A percentile compares a stretch with the other conserved stretches of the same genome.
phyloP scores from a whole-genome alignment of 2,113 vertebrate genomes.

The Connochaetes taurinus region DNA sequence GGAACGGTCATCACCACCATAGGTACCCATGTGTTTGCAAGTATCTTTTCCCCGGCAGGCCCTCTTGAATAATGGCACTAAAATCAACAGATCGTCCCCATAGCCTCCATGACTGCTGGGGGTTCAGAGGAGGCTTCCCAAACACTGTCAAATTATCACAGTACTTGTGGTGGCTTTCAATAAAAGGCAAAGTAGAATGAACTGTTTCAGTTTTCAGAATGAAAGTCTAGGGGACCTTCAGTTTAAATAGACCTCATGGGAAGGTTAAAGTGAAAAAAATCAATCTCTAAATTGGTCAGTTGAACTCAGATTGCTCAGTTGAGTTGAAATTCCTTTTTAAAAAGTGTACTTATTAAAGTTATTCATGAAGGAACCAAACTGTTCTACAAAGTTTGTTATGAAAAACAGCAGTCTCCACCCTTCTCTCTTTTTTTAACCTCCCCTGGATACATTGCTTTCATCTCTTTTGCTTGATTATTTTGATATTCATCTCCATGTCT shows the following conservation, averaged over 20 bases:
- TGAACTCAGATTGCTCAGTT: neutral
- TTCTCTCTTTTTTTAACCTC: neutral
- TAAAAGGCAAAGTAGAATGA: neutral
- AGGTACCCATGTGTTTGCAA: slow-evolving; percentile 79
- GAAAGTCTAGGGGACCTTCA: neutral
- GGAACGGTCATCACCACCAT: slow-evolving; percentile 99
- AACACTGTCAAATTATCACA: neutral
- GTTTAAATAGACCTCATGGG: neutral
- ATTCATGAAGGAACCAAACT: neutral
- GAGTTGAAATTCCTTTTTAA: neutral
- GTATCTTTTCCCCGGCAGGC: neutral
- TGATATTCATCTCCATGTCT: neutral
- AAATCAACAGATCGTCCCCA: neutral
- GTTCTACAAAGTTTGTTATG: neutral
- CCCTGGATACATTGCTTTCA: neutral
- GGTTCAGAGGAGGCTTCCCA: neutral
- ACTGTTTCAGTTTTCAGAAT: neutral
- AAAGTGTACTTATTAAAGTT: neutral
- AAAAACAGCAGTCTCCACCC: neutral
- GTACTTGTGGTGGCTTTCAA: neutral
- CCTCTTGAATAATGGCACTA: neutral
- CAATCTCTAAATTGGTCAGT: neutral
- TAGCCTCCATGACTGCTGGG: neutral
- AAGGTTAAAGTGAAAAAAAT: neutral
- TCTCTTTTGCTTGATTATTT: neutral